Conservation (phyloP, 1,140 invertebrate genomes). For the Drosophila sp. region DNA sequence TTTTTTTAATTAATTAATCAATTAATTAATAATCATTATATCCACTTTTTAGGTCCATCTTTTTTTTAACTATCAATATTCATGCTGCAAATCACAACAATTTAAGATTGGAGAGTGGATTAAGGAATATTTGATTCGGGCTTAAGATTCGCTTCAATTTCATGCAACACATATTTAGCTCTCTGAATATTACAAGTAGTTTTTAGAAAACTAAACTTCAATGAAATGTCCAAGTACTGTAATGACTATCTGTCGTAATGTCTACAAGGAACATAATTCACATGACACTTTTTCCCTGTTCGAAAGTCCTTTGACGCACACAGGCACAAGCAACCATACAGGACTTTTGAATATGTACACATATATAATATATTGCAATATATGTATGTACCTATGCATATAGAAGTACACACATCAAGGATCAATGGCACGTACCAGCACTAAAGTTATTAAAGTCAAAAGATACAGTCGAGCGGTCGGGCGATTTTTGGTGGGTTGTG, state of each 20-base stretch:
- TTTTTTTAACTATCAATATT: too few relatives aligned
- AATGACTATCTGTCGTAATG: background rate
- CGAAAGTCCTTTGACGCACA: background rate
- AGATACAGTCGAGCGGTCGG: conserved; percentile 67
- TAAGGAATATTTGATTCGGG: too few relatives aligned
- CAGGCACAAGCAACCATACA: background rate
- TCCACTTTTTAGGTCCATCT: too few relatives aligned
- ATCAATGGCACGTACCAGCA: conserved; percentile 80
- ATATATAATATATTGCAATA: background rate
- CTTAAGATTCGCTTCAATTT: too few relatives aligned
- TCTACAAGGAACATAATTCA: background rate
- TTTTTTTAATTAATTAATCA: too few relatives aligned
- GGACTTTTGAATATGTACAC: background rate
- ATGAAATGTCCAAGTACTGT: too few relatives aligned
- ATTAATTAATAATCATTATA: too few relatives aligned
- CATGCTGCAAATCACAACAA: too few relatives aligned
- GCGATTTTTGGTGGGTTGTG: conserved; percentile 11
- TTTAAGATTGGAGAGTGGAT: too few relatives aligned
- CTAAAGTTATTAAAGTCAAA: conserved; percentile 81
- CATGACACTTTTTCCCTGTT: background rate
- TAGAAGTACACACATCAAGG: conserved; percentile 58
- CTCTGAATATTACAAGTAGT: too few relatives aligned
- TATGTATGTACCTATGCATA: conserved; percentile 15
- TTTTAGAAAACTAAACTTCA: too few relatives aligned
- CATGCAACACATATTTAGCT: too few relatives aligned